These are phyloP conservation scores for Chrysodeixis includens DNA, from an alignment of 2,888 invertebrate species.

Conservation along the genomic window DNA sequence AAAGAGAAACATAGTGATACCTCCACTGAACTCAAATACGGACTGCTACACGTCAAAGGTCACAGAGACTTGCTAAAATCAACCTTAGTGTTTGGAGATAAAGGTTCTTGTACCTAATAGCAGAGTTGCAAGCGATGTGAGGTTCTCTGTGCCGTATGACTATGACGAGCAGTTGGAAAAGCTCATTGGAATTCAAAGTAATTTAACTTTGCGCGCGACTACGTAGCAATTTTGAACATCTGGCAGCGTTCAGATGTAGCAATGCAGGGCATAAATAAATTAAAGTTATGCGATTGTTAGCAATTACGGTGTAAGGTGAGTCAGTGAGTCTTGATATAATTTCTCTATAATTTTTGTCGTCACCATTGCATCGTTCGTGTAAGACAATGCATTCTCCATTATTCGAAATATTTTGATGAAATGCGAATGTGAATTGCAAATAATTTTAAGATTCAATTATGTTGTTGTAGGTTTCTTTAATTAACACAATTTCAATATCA, in stretches of 20 bases:
- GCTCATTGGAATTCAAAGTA: constrained; percentile 18
- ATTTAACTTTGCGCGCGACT: constrained; percentile 8
- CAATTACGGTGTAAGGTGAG: background rate
- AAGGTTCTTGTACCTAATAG: background rate
- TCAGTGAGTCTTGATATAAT: constrained; percentile 1
- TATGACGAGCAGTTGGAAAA: background rate
- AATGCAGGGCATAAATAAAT: constrained; percentile 15
- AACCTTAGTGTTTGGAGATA: background rate
- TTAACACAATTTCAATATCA: too few species aligned
- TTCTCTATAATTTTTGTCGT: background rate
- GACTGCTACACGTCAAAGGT: background rate
- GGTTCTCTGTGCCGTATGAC: constrained; percentile 19
- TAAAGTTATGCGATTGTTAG: constrained; percentile 29
- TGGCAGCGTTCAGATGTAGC: constrained; percentile 23
- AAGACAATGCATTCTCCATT: background rate
- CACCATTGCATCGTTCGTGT: constrained; percentile 1
- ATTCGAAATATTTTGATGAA: background rate
- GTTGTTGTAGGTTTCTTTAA: background rate
- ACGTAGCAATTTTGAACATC: constrained; percentile 22
- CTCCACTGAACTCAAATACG: background rate
- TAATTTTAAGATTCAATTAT: background rate
- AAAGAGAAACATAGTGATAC: constrained; percentile 4
- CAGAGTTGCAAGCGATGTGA: background rate
- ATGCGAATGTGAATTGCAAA: background rate
- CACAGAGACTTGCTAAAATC: background rate